phyloP scores from a whole-genome alignment of 2,797 vertebrate genomes.

The Glossophaga mutica region DNA sequence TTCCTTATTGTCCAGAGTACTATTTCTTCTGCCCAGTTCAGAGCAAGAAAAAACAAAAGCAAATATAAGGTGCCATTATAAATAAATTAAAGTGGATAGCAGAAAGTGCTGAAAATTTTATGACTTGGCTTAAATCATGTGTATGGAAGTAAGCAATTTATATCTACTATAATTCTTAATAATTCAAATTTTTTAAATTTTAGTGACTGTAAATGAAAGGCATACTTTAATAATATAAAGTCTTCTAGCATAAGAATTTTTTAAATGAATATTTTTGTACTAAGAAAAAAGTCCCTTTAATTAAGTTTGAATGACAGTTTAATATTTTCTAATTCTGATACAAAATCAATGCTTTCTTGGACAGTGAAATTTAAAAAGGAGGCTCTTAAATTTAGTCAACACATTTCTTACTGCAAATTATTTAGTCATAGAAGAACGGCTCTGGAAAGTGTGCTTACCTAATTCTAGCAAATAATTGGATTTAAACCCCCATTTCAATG shows the following conservation, averaged over 20 bases:
- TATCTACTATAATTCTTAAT: background rate
- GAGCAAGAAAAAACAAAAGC: background rate
- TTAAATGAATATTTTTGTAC: background rate
- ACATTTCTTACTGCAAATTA: background rate
- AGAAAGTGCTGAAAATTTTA: background rate
- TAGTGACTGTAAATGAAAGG: background rate
- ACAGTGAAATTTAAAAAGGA: constrained; percentile 13
- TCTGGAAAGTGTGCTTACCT: background rate
- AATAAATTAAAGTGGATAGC: background rate
- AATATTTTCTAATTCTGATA: background rate
- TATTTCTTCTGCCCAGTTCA: background rate
- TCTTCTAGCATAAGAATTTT: background rate
- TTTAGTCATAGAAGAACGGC: background rate
- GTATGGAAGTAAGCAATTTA: background rate
- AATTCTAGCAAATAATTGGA: background rate
- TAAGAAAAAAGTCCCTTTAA: background rate
- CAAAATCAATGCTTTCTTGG: background rate
- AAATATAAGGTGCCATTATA: background rate
- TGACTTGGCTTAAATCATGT: background rate
- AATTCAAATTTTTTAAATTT: background rate
- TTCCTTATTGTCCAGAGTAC: background rate
- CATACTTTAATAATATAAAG: background rate
- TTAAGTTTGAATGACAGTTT: background rate
- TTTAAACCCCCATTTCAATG: background rate
- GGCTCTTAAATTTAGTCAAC: background rate